Base-by-base conservation (phyloP, 2,888 invertebrate species). In the Drosophila pseudotalamancana region DNA sequence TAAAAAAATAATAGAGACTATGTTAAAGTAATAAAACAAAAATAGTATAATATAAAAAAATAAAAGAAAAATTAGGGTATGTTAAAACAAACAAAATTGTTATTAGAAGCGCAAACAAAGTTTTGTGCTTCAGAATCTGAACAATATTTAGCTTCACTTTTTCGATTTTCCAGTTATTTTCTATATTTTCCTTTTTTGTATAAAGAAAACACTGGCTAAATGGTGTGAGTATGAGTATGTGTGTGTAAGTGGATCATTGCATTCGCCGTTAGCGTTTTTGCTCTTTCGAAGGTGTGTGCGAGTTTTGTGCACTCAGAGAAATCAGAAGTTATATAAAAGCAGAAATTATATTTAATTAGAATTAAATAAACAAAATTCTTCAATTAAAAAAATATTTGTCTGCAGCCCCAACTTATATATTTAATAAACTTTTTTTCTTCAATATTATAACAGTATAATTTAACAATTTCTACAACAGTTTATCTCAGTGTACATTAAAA, bases 81-180 rank as follows among this genome's bases (percentile, higher is more conserved):
- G 1, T 8, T 18, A 59, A 43, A 53, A 67, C 42, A 56, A 67
- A 48, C 68, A 62, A 42, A 62, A 57, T 29, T 25, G 37, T 72
- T 77, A 72, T 77, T 68, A 72, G 27, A 50, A 45, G 48, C 54
- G 53, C 68, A 77, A 72, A 72, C 62, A 74, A 74, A 77, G 57
- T 72, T 75, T 55, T 37, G 57, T 57, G 49, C 34, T 59, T 65
- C 66, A 65, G 59, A 72, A 72, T 53, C 72, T 62, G 62, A 54
- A 63, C 60, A 77, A 57, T 77, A n/a, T 74, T 60, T 12, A 29
- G 34, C 46, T 61, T 14, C 14, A 11, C 18, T 29, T 39, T 49
- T 51, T 8, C 14, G 4, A 6, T 37, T n/a, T n/a, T n/a, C n/a
- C n/a, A n/a, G 1, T 42, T 19, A 21, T 29, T 32, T 25, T 19